These are phyloP conservation scores for Ypsolopha scabrella DNA, from an alignment of 2,888 invertebrate species.

Conservation along the genomic window DNA sequence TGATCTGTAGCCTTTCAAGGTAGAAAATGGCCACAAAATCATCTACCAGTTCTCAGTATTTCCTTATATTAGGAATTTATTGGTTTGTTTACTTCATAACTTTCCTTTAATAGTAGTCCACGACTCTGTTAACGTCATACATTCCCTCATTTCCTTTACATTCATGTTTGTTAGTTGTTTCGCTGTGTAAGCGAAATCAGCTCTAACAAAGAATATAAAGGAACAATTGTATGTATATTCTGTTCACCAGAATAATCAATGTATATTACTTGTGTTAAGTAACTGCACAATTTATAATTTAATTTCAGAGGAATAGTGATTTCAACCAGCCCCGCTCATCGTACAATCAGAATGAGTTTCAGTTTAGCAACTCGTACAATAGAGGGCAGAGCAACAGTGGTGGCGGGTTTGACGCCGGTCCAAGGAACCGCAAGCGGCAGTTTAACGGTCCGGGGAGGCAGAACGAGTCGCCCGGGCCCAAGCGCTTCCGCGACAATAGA, in stretches of 20 bases:
- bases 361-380: background rate
- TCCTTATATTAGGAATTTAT: too few species aligned
- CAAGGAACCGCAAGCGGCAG: background rate
- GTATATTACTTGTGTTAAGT: too few species aligned
- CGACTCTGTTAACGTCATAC: background rate
- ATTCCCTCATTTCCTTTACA: background rate
- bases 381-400: background rate
- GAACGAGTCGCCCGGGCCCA: background rate
- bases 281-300: background rate
- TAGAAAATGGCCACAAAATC: too few species aligned
- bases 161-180: background rate
- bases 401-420: background rate
- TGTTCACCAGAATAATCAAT: too few species aligned
- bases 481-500: conserved; percentile 14
- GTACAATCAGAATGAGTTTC: background rate
- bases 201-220: background rate
- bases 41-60: too few species aligned
- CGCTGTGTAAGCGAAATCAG: background rate
- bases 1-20: too few species aligned
- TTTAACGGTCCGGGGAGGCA: background rate
- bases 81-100: too few species aligned
- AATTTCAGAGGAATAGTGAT: background rate
- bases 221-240: background rate
- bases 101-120: background rate
- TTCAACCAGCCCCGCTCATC: background rate